These are phyloP conservation scores for Lumbricus terrestris DNA, from an alignment of 2,888 invertebrate genomes.

Conservation along the genomic window DNA sequence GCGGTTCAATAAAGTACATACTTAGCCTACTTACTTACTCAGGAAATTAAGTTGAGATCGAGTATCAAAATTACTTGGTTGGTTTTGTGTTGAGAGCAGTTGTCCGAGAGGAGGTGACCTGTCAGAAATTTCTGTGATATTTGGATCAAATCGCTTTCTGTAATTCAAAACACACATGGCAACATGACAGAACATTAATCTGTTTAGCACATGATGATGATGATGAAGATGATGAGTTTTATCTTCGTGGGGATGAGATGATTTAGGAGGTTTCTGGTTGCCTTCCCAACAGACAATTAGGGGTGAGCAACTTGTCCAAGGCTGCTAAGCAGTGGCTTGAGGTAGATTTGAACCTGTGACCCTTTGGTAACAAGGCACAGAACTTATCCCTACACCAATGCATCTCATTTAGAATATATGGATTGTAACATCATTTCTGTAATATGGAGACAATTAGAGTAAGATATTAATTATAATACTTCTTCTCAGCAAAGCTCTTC, in stretches of 20 bases:
- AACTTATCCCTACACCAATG: no score
- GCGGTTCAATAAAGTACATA: no score
- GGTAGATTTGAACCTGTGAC: no score
- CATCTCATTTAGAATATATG: no score
- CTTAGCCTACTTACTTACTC: no score
- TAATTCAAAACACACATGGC: not conserved
- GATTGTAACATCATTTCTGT: not conserved
- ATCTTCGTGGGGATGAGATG: no score
- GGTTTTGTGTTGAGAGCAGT: not conserved
- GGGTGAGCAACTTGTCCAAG: no score
- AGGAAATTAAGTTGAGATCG: not conserved
- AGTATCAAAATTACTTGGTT: not conserved
- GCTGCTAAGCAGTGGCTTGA: no score
- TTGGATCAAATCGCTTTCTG: not conserved
- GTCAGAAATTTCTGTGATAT: not conserved
- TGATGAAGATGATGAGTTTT: no score
- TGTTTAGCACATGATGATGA: not conserved
- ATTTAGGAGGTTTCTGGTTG: no score
- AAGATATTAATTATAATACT: not conserved
- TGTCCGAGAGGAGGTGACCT: not conserved
- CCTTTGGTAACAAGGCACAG: no score
- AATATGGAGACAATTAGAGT: not conserved
- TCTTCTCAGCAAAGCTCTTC: not conserved
- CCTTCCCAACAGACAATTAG: no score
- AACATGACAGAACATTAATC: not conserved